Evolutionary conservation across 1,140 invertebrate species (phyloP).

Genomic region (Apis mellifera): Amel_HAv3.1 CM009932.2:11211001-11211500

Average conservation of each 20-base stretch:
- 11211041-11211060: constrained; percentile 19
- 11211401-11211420: not conserved
- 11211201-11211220: not conserved
- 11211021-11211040: not conserved
- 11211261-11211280: constrained; percentile 31
- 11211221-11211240: too few species aligned
- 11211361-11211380: not conserved
- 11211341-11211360: too few species aligned
- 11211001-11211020: constrained; percentile 38
- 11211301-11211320: not conserved
- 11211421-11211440: not conserved
- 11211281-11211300: constrained; percentile 29
- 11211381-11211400: not conserved
- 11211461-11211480: not conserved
- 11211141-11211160: constrained; percentile 58
- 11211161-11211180: constrained; percentile 51
- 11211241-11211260: not conserved
- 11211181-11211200: constrained; percentile 5
- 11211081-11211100: not conserved
- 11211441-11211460: not conserved
- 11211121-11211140: constrained; percentile 40
- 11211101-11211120: constrained; percentile 16
- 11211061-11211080: constrained; percentile 54
- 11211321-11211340: not conserved
- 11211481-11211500: not conserved